Evolutionary conservation across 2,797 vertebrate species (phyloP).

Genomic region (Varecia variegata): DNA sequence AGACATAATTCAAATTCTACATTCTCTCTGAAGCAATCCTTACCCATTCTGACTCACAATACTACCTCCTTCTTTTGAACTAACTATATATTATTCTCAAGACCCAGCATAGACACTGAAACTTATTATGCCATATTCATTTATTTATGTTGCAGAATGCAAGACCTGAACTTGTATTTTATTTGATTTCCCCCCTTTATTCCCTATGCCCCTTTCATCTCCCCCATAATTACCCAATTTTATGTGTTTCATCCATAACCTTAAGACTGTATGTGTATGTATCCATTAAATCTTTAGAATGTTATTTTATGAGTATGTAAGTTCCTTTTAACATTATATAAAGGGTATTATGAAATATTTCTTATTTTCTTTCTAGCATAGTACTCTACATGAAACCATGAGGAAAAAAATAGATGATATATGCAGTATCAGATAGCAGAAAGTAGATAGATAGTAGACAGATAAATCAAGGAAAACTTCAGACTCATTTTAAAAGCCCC

Average conservation of each 20-base stretch:
- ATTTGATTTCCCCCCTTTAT: not conserved
- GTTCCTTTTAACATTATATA: not conserved
- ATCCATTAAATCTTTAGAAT: not conserved
- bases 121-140: not conserved
- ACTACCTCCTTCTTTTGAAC: slow-evolving; percentile 24
- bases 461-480: not conserved
- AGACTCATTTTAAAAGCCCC: not conserved
- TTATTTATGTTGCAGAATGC: not conserved
- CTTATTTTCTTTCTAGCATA: not conserved
- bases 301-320: not conserved
- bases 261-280: not conserved
- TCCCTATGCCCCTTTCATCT: not conserved
- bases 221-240: not conserved
- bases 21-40: slow-evolving; percentile 36
- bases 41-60: not conserved
- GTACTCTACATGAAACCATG: not conserved
- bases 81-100: not conserved
- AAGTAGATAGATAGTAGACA: not conserved
- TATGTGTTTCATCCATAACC: not conserved
- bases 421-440: not conserved
- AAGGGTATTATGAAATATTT: not conserved
- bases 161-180: not conserved
- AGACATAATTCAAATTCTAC: slow-evolving; percentile 38
- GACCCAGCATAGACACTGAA: not conserved
- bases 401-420: not conserved